Base-by-base conservation (phyloP, 2,797 vertebrate genomes). In the Netta rufina region DNA sequence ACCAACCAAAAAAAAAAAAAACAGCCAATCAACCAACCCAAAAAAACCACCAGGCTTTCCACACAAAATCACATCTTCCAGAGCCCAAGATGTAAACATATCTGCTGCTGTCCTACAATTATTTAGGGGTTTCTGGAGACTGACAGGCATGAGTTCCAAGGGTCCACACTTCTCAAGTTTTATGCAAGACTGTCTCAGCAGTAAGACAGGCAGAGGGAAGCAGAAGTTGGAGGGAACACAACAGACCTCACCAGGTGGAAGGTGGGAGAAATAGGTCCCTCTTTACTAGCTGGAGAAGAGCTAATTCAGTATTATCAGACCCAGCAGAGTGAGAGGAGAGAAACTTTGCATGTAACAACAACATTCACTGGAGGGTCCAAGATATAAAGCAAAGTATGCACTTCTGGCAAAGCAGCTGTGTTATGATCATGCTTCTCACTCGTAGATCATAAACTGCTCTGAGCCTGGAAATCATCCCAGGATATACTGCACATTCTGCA, bases 391-490 rank as follows among this genome's bases (percentile, higher is more conserved):
- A 17, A 88, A 57, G 20, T 33, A 81, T 1, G 6, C 21, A 43
- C 11, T 86, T 70, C 16, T 86, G 65, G 33, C 62, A 61, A 80
- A 86, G 33, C 22, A n/a, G 8, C 27, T 69, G 11, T 61, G 32
- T 45, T 82, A 36, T 2, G 19, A 71, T 25, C 11, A 24, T 71
- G 45, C 41, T 51, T 77, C 65, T 71, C 24, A 47, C 18, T 33
- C 30, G 49, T 7, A 78, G 17, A 61, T 61, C 20, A 20, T 49
- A 75, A 84, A 18, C 33, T 88, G 28, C 36, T 81, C 24, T 16
- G 43, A 88, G 32, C 83, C 67, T 82, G 45, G 33, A 92, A 90
- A 79, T 66, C n/a, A 88, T 81, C 47, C 74, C 66, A 57, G 22
- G 25, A 62, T 47, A 67, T 25, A 81, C 8, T 30, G 73, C 81